Conservation (phyloP, 2,797 vertebrate species). For the Betta splendens region DNA sequence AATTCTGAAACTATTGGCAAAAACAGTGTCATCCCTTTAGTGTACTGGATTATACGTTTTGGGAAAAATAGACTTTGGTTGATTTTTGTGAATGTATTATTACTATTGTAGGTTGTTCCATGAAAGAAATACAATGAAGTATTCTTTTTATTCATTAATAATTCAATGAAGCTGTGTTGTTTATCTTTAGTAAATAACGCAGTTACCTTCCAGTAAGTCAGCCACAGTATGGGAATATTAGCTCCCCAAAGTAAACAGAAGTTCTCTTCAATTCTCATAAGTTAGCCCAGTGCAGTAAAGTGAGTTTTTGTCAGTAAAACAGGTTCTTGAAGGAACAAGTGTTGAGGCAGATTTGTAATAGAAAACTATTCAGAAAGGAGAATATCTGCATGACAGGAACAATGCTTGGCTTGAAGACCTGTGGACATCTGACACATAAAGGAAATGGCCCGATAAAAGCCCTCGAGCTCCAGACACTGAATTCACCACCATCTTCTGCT, state of each 20-base stretch:
- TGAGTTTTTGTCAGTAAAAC: neutral
- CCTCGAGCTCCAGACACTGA: neutral
- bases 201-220: neutral
- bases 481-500: neutral
- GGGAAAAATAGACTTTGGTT: neutral
- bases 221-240: neutral
- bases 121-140: neutral
- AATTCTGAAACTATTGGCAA: neutral
- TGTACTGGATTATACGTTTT: neutral
- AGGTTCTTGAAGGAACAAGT: conserved; percentile 2
- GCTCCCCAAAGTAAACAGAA: neutral
- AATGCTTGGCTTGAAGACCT: neutral
- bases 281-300: neutral
- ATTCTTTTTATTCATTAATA: no score
- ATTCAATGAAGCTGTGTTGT: neutral
- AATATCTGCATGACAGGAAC: conserved; percentile 12
- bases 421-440: conserved; percentile 12
- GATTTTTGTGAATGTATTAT: no score
- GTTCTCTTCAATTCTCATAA: neutral
- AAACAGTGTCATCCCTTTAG: no score
- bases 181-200: neutral
- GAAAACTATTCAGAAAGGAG: conserved; percentile 9
- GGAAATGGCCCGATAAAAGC: neutral
- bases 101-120: neutral
- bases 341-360: conserved; percentile 3